A percentile compares a stretch with the other conserved stretches of the same genome.
phyloP scores from a whole-genome alignment of 2,797 vertebrate genomes.

The Threskiornis aethiopicus region DNA sequence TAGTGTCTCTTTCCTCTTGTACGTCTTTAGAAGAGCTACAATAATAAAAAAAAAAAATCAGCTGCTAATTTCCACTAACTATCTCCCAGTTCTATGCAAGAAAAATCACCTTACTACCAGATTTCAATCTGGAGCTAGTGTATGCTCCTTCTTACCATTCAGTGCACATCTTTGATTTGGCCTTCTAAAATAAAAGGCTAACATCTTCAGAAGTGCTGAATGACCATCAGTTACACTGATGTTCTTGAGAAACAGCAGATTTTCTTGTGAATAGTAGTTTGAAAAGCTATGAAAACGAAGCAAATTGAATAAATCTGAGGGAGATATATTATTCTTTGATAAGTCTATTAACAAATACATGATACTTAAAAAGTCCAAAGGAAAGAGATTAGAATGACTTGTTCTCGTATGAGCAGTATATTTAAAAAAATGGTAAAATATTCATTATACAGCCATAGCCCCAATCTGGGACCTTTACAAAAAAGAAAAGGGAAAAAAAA shows the following conservation, averaged over 20 bases:
- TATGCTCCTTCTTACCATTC: background rate
- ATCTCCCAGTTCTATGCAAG: background rate
- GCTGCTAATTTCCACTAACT: background rate
- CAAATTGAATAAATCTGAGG: background rate
- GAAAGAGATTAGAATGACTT: background rate
- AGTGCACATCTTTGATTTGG: background rate
- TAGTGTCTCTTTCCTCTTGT: background rate
- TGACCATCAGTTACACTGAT: background rate
- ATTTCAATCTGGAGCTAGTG: background rate
- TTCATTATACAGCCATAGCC: background rate
- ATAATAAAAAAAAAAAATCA: background rate
- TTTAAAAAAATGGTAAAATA: background rate
- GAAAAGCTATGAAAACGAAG: background rate
- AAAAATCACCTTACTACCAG: background rate
- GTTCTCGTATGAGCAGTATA: background rate
- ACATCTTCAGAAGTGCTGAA: background rate
- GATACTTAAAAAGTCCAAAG: background rate
- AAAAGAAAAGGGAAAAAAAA: background rate
- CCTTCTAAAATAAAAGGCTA: background rate
- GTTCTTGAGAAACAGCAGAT: background rate
- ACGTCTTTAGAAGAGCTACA: background rate
- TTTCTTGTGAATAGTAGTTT: background rate
- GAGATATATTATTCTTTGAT: background rate
- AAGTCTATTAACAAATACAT: background rate
- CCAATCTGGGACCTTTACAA: background rate